phyloP scores from a whole-genome alignment of 2,797 vertebrate genomes.

The Steatocranus sp. region DNA sequence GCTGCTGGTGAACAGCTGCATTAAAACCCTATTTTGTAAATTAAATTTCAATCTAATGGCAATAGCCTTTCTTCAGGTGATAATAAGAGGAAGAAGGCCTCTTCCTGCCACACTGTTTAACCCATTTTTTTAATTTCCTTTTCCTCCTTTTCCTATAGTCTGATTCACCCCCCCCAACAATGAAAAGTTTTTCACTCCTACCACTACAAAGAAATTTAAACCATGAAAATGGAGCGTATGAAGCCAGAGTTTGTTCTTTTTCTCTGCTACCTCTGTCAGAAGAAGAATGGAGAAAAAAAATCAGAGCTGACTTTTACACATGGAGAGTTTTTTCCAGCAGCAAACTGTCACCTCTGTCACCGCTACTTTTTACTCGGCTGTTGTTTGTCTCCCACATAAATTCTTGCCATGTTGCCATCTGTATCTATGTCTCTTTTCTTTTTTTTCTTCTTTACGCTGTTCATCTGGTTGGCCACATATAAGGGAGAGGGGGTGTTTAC shows the following conservation, averaged over 20 bases:
- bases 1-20: constrained; percentile 71
- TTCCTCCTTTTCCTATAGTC: constrained; percentile 4
- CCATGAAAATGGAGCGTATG: constrained; percentile 8
- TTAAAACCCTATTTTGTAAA: constrained; percentile 78
- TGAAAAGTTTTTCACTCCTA: constrained; percentile 34
- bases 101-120: constrained; percentile 47
- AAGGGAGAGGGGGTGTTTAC: neutral
- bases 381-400: constrained; percentile 28
- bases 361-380: constrained; percentile 3
- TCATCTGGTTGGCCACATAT: neutral
- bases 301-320: constrained; percentile 26
- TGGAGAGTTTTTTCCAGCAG: constrained; percentile 1
- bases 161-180: constrained; percentile 36
- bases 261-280: neutral
- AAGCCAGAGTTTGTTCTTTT: neutral
- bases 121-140: constrained; percentile 35
- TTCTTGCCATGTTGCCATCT: constrained; percentile 20
- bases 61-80: constrained; percentile 75
- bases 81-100: constrained; percentile 51
- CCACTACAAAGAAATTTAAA: constrained; percentile 29
- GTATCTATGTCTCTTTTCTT: constrained; percentile 8
- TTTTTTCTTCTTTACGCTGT: neutral
- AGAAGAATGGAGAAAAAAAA: neutral
- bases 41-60: constrained; percentile 80
- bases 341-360: constrained; percentile 39